Evolutionary conservation across 1,140 invertebrate genomes (phyloP).

Genomic region (Lerema accius): DNA sequence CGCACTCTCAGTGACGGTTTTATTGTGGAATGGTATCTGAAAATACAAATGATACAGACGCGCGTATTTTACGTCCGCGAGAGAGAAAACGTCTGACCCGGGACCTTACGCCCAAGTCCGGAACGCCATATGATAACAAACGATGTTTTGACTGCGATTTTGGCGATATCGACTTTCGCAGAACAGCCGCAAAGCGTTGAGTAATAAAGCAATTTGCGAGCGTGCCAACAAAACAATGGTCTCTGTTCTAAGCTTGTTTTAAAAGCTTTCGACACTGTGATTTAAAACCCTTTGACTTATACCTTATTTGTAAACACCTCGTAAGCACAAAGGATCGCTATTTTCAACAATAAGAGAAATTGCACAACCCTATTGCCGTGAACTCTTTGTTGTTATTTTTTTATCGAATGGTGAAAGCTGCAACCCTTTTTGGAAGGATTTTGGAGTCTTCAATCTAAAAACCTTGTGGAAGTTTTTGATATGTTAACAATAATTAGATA

Average conservation of each 20-base stretch:
- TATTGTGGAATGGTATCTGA: constrained; percentile 39
- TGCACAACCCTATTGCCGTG: constrained; percentile 76
- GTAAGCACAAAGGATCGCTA: constrained; percentile 72
- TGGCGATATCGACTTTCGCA: constrained; percentile 74
- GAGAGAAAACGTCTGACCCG: constrained; percentile 10
- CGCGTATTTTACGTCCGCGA: constrained; percentile 24
- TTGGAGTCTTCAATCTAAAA: constrained; percentile 14
- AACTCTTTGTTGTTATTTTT: constrained; percentile 64
- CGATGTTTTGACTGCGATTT: constrained; percentile 76
- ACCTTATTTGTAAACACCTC: constrained; percentile 79
- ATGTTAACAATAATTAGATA: no score
- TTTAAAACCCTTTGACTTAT: constrained; percentile 81
- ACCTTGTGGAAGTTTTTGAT: no score
- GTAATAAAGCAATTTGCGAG: constrained; percentile 81
- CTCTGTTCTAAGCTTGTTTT: constrained; percentile 78
- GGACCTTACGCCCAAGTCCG: constrained; percentile 31
- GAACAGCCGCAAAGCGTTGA: constrained; percentile 53
- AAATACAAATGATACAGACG: constrained; percentile 33
- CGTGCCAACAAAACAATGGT: constrained; percentile 77
- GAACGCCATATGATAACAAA: constrained; percentile 55
- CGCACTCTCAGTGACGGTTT: constrained; percentile 39
- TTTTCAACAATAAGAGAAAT: constrained; percentile 69
- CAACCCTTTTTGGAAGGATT: constrained; percentile 15
- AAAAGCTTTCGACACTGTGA: constrained; percentile 79
- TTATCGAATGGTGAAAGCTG: constrained; percentile 64